These are phyloP conservation scores for Labeo rohita DNA, from an alignment of 2,113 vertebrate genomes.

Conservation along the genomic window DNA sequence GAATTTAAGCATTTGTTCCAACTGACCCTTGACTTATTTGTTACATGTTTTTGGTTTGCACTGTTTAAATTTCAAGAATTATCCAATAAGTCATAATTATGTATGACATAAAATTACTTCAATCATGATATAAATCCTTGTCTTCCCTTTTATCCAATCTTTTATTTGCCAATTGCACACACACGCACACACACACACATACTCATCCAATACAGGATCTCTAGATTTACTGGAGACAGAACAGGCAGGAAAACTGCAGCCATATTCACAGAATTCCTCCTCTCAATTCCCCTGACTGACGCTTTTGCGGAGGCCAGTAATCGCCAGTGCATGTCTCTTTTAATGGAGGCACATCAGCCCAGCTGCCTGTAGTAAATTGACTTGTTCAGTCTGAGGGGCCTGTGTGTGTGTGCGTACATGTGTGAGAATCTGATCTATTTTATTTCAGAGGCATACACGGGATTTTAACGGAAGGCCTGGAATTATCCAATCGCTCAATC, in stretches of 20 bases:
- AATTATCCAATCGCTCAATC: constrained; percentile 62
- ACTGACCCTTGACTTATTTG: background rate
- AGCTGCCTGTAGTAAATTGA: constrained; percentile 65
- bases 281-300: constrained; percentile 38
- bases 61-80: too few species aligned
- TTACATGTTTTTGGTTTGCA: too few species aligned
- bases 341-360: constrained; percentile 64
- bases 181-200: background rate
- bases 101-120: too few species aligned
- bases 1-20: background rate
- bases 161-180: constrained; percentile 19
- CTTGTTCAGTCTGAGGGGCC: constrained; percentile 55
- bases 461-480: constrained; percentile 54
- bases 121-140: background rate
- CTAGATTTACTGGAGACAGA: constrained; percentile 5
- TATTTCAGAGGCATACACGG: constrained; percentile 52
- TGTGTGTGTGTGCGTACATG: constrained; percentile 21
- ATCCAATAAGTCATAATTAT: too few species aligned
- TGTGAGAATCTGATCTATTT: constrained; percentile 65
- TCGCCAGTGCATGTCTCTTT: constrained; percentile 44
- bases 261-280: constrained; percentile 38
- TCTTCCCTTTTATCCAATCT: background rate
- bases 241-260: constrained; percentile 4
- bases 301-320: constrained; percentile 47
- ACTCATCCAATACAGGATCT: background rate